Evolutionary conservation across 2,797 vertebrate species (phyloP), one percentile per base, ranked within the genome.

Genomic region (Pagetopsis macropterus): DNA sequence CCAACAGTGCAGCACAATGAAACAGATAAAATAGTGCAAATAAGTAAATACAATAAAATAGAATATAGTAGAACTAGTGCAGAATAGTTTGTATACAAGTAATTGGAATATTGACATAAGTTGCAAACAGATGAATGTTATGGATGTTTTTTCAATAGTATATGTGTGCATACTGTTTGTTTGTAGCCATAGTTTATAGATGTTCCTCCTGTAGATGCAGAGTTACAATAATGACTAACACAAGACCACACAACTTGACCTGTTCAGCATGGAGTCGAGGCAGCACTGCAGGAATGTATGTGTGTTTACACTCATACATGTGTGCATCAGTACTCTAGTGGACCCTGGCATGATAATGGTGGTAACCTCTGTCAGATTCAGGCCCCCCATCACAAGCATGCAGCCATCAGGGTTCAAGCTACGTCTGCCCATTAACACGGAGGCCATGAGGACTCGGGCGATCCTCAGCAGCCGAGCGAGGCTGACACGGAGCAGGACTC

Each of bases 351-450:
- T 78, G 74, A 76, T 89, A 90, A 89, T 84, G 81, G 82, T 83
- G 75, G 59, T 27, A 76, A 84, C 86, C 87, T 87, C 81, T 88
- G 87, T 90, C 86, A 92, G 72, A 90, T 87, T 76, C 78, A 52
- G 71, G 84, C 79, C 78, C 79, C 33, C 78, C 81, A 87, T 87
- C 86, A 87, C 80, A 83, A 84, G 62, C 84, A 79, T 80, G 81
- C 71, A 76, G 75, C 67, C 82, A 83, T 87, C 83, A 84, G 79
- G 78, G 86, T 87, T 88, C 78, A 91, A 90, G 83, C 84, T 76
- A 72, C 52, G 89, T 84, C 82, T 81, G 79, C 74, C 89, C 91
- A 93, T 92, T 92, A 92, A 75, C 81, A 79, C 75, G 17, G 77
- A 83, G 79, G 76, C 76, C 49, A 37, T 37, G 43, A 70, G 82